Evolutionary conservation across 2,888 invertebrate species (phyloP), one percentile per base, ranked within the genome.

Genomic region (Hemicrepidius hirtus): DNA sequence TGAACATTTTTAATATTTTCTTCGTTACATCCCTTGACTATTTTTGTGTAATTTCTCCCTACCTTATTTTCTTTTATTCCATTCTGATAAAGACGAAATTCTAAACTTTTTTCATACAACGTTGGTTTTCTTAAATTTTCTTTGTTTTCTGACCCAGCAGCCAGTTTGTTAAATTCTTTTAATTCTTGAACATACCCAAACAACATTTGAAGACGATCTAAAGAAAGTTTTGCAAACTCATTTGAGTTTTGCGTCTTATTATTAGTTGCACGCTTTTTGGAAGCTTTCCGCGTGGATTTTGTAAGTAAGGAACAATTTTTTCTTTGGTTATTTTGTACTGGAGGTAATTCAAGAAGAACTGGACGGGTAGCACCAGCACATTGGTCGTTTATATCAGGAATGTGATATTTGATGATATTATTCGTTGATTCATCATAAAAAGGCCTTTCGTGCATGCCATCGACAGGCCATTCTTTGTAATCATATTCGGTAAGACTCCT

Each of bases 401-500:
- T 79, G 70, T 83, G 82, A 57, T 83, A 80, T 60, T 82, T 79
- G 73, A 83, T 83, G n/a, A 85, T 78, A 71, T 80, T 80, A 40
- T 81, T 79, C 0, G 85, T 83, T 16, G 76, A 67, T 28, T 79
- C 75, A 63, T 85, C 83, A 74, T 81, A 86, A 53, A 80, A 82
- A 0, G 83, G 82, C 24, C 87, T 88, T 55, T 86, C 82, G 73
- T 82, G 82, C 74, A 82, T 76, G 6, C 82, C 82, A 24, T 80
- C 78, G 6, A 73, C 73, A 0, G 83, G 83, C 83, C 83, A 83
- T 57, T 76, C 78, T 59, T 79, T 81, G 21, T 73, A 77, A 55
- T 82, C 77, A 20, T 66, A 18, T 16, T 59, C 44, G 0, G 70
- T 76, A 35, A 81, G 60, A 18, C 75, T 73, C 21, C 59, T 75